Percentiles rank a stretch among this genome's conserved stretches.
These are phyloP conservation scores for Calliopsis andreniformis DNA, from an alignment of 1,140 invertebrate species.

Conservation along the genomic window DNA sequence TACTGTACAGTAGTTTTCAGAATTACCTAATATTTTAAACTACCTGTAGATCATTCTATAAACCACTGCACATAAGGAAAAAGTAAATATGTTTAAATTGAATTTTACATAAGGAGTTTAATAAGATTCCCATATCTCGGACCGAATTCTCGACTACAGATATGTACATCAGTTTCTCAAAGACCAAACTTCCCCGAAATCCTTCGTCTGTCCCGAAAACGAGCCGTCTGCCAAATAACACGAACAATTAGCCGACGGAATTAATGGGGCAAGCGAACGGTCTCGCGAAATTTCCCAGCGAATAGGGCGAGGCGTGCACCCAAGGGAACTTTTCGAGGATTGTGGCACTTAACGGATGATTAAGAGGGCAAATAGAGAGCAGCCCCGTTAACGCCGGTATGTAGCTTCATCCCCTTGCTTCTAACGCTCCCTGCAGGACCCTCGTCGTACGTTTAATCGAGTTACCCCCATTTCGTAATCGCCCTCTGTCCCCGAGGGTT, in stretches of 20 bases:
- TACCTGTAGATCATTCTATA: no score
- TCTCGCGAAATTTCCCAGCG: neutral
- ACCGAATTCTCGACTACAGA: no score
- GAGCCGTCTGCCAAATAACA: neutral
- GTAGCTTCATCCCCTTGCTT: conserved; percentile 34
- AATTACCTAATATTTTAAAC: no score
- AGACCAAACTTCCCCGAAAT: neutral
- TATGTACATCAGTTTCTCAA: no score
- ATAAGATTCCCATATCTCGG: no score
- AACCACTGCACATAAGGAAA: no score
- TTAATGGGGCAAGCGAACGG: neutral
- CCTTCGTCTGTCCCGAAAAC: neutral
- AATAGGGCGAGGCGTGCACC: conserved; percentile 11
- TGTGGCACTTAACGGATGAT: conserved; percentile 67
- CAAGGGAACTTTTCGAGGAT: conserved; percentile 52
- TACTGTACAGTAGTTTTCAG: no score
- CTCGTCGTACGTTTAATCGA: conserved; percentile 62
- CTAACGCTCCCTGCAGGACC: conserved; percentile 48
- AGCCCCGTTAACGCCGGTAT: conserved; percentile 40
- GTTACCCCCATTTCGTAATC: conserved; percentile 67
- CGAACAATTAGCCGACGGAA: conserved; percentile 14
- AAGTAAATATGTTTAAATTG: no score
- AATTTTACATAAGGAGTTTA: no score
- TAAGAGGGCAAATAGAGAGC: conserved; percentile 65
- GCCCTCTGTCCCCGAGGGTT: conserved; percentile 62